Evolutionary conservation across 2,113 vertebrate genomes (phyloP), one percentile per base, ranked within the genome.

Genomic region (Brienomyrus brachyistius): DNA sequence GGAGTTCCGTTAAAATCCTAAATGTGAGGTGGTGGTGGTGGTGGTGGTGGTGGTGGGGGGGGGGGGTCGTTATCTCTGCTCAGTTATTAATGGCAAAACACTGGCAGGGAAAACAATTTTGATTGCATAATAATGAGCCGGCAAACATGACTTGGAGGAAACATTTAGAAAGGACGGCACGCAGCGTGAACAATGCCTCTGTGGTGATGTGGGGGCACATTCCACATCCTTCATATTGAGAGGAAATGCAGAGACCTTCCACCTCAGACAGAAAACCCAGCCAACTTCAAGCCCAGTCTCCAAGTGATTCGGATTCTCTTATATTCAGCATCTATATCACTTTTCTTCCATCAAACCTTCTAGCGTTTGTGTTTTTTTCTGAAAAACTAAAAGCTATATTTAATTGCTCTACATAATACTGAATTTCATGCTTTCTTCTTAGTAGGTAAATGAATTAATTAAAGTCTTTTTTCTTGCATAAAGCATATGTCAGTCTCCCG

Each of bases 1-100:
- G 96, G 96, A 97, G 96, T 97, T 95, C 95, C 97, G 96, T 96
- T 96, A 95, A 93, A 93, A 95, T 88, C 95, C 93, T 94, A 94
- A 95, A 95, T 94, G 95, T 96, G 95, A 94, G 93, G 92, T 93
- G 3, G 23, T 66, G n/a, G 23, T 62, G 52, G 52, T 48, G 48
- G 47, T 6, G 50, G 50, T n/a, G n/a, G n/a, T n/a, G n/a, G n/a
- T n/a, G n/a, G n/a, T n/a, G n/a, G 19, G 23, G 23, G 27, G 66
- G 3, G 66, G 15, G 35, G 11, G 31, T 19, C 10, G 94, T 94
- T 96, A 94, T 95, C 80, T 90, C 91, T 87, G 88, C 92, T 94
- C 90, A 92, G 93, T 91, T 93, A 94, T 89, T 96, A 95, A 93
- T 91, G 88, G 94, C 94, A 94, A 95, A 95, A 95, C 95, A 95